Evolutionary conservation across 2,888 invertebrate genomes (phyloP).

Genomic region (Oxyscelio sp.): DNA sequence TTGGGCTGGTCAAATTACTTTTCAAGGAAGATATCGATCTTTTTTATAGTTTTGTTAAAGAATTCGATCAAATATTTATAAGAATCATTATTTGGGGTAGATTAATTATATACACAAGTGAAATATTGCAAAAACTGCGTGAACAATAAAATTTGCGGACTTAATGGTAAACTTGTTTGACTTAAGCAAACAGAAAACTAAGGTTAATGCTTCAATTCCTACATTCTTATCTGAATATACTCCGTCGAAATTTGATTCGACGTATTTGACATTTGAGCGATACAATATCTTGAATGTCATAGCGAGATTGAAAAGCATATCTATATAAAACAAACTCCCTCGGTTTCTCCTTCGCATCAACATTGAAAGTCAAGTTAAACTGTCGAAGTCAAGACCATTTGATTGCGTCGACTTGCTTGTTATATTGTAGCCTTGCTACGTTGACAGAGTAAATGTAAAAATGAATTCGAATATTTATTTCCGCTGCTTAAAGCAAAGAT

Average conservation of each 20-base stretch:
- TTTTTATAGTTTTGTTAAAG: slow-evolving; percentile 46
- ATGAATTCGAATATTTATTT: slow-evolving; percentile 15
- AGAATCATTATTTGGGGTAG: no score
- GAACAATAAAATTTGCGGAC: background rate
- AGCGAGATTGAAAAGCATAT: slow-evolving; percentile 48
- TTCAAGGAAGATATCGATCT: slow-evolving; percentile 35
- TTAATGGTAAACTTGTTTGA: no score
- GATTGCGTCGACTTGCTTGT: slow-evolving; percentile 21
- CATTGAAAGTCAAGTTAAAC: slow-evolving; percentile 37
- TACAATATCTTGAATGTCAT: slow-evolving; percentile 48
- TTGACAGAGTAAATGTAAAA: slow-evolving; percentile 26
- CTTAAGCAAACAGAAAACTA: background rate
- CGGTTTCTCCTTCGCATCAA: slow-evolving; percentile 18
- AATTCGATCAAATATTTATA: no score
- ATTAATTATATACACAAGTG: no score
- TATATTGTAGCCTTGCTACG: slow-evolving; percentile 7
- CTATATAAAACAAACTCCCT: slow-evolving; percentile 41
- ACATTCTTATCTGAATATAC: slow-evolving; percentile 4
- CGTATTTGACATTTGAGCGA: slow-evolving; percentile 34
- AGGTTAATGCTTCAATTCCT: background rate
- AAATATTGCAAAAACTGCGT: no score
- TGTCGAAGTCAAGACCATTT: slow-evolving; percentile 23
- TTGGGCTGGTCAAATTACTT: slow-evolving; percentile 45
- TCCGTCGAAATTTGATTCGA: slow-evolving; percentile 28
- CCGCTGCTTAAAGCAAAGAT: background rate